A percentile compares a stretch with the other conserved stretches of the same genome.
Conservation (phyloP, 2,797 vertebrate species). For the Scleropages formosus region DNA sequence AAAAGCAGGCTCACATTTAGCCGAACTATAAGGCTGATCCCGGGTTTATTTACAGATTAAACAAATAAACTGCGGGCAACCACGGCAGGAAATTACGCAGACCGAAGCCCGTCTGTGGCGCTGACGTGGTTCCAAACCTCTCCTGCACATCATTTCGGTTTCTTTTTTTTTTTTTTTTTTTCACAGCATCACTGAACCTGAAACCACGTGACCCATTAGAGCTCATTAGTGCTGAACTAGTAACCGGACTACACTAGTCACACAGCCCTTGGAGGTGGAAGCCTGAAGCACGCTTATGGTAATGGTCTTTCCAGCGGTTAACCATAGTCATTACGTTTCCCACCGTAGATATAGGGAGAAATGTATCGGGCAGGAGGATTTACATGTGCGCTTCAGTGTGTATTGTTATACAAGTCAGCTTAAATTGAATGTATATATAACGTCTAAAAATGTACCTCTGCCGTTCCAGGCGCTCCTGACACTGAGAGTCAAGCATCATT, state of each 20-base stretch:
- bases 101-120: constrained; percentile 15
- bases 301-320: neutral
- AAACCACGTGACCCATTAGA: constrained; percentile 31
- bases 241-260: neutral
- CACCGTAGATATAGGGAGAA: neutral
- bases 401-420: neutral
- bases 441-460: constrained; percentile 7
- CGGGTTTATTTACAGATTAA: constrained; percentile 16
- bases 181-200: neutral
- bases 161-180: neutral
- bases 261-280: constrained; percentile 34
- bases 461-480: neutral
- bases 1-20: neutral
- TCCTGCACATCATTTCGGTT: neutral
- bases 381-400: neutral
- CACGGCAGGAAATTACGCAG: constrained; percentile 22
- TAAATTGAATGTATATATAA: constrained; percentile 25
- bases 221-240: constrained; percentile 25
- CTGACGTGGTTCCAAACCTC: constrained; percentile 20
- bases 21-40: neutral
- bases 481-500: constrained; percentile 15
- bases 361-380: neutral
- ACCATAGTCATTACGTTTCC: neutral
- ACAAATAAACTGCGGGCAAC: constrained; percentile 13
- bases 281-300: neutral